A percentile compares a stretch with the other conserved stretches of the same genome.
Evolutionary conservation across 2,888 invertebrate species (phyloP).

Genomic region (Hypomecis atomaria): DNA sequence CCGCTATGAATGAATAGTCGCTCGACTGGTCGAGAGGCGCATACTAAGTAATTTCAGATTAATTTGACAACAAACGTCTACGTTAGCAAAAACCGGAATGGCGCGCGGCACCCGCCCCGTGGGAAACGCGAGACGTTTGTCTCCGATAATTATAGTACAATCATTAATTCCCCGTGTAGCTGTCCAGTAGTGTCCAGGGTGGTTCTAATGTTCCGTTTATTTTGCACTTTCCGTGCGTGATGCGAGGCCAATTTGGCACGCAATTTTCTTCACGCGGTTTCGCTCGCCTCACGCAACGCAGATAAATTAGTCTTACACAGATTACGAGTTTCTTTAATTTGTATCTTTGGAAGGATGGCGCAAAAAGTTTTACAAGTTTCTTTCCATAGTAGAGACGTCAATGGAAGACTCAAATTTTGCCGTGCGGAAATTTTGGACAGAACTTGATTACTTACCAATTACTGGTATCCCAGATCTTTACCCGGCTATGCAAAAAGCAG

Average conservation of each 20-base stretch:
- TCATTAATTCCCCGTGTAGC: constrained; percentile 44
- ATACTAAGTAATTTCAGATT: constrained; percentile 80
- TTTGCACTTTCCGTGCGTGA: constrained; percentile 59
- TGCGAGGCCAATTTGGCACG: constrained; percentile 62
- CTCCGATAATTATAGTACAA: constrained; percentile 66
- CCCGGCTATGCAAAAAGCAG: no score
- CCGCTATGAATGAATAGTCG: constrained; percentile 83
- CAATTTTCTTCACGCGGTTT: constrained; percentile 56
- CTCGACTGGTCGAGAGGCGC: constrained; percentile 74
- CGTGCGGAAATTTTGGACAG: no score
- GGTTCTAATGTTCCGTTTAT: constrained; percentile 53
- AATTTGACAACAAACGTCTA: constrained; percentile 84
- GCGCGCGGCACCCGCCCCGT: constrained; percentile 75
- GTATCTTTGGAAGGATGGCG: background rate
- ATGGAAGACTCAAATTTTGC: no score
- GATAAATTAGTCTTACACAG: constrained; percentile 20
- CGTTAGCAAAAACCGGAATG: constrained; percentile 81
- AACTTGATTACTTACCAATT: no score
- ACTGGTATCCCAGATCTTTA: no score
- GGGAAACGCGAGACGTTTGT: constrained; percentile 74
- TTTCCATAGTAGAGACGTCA: background rate
- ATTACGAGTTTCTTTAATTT: constrained; percentile 3
- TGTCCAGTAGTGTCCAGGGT: background rate
- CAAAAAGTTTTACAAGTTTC: background rate
- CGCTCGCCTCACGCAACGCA: constrained; percentile 36